A percentile compares a stretch with the other conserved stretches of the same genome.
phyloP scores from a whole-genome alignment of 2,888 invertebrate genomes.

The Cloeon dipterum region DNA sequence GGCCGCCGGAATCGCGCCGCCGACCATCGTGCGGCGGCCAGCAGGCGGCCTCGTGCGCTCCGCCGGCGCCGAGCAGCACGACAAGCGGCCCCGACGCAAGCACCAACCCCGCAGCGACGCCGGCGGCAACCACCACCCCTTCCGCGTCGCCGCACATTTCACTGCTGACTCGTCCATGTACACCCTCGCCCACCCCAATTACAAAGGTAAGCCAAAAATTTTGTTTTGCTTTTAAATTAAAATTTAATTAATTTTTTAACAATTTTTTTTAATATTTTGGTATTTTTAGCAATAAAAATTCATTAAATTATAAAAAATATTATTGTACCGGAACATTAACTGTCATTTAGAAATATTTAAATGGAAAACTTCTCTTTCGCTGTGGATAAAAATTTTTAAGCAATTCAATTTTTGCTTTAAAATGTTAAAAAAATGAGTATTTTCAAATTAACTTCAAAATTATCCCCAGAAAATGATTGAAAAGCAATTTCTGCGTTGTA shows the following conservation, averaged over 20 bases:
- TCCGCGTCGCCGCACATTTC: slow-evolving; percentile 32
- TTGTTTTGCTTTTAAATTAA: no score
- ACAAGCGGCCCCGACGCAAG: background rate
- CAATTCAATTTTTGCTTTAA: no score
- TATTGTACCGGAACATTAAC: no score
- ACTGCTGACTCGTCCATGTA: slow-evolving; percentile 36
- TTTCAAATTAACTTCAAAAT: no score
- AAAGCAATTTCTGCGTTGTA: no score
- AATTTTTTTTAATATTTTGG: background rate
- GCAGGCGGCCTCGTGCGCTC: background rate
- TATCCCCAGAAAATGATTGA: no score
- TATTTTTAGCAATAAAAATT: no score
- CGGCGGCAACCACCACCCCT: slow-evolving; percentile 8
- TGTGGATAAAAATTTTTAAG: no score
- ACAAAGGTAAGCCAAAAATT: slow-evolving; percentile 31
- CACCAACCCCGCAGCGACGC: background rate
- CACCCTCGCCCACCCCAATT: slow-evolving; percentile 29
- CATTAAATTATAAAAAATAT: no score
- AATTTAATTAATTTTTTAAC: background rate
- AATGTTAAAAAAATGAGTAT: no score
- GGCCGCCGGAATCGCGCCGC: background rate
- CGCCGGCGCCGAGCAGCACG: background rate
- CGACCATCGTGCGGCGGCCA: background rate
- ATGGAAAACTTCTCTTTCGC: no score
- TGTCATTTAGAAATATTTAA: no score